Evolutionary conservation across 2,888 invertebrate species (phyloP).

Genomic region (Lottia scabra): DNA sequence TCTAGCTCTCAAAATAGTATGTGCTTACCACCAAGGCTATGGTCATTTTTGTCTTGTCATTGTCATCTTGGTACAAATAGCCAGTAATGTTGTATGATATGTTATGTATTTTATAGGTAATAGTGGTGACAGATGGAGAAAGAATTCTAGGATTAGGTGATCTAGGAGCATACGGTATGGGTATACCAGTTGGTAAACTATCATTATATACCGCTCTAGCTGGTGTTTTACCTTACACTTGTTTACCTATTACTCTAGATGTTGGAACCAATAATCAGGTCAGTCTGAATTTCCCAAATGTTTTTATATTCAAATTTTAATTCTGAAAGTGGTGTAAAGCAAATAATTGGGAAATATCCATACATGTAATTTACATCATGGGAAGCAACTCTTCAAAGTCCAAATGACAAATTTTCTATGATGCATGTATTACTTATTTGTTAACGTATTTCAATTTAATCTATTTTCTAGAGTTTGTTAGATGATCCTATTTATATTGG

Average conservation of each 20-base stretch:
- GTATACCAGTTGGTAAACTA: conserved; percentile 96
- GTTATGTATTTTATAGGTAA: conserved; percentile 56
- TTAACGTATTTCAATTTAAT: background rate
- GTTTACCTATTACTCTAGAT: conserved; percentile 92
- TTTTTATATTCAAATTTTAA: too few relatives aligned
- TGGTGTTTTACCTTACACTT: conserved; percentile 94
- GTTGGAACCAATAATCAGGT: conserved; percentile 92
- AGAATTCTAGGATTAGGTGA: conserved; percentile 96
- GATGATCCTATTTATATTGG: conserved; percentile 97
- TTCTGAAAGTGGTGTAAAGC: too few relatives aligned
- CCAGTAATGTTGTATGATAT: too few relatives aligned
- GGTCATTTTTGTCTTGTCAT: too few relatives aligned
- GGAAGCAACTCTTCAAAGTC: background rate
- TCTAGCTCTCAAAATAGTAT: too few relatives aligned
- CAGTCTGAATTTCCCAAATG: too few relatives aligned
- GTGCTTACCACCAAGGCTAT: too few relatives aligned
- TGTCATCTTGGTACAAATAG: too few relatives aligned
- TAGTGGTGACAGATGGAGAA: conserved; percentile 96
- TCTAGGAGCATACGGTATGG: conserved; percentile 96
- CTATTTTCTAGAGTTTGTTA: conserved; percentile 76
- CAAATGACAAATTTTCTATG: too few relatives aligned
- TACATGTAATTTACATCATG: background rate
- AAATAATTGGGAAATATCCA: too few relatives aligned
- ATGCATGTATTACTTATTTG: background rate
- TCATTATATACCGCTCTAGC: conserved; percentile 95